phyloP scores from a whole-genome alignment of 1,140 invertebrate species.

The Cotesia glomerata region DNA sequence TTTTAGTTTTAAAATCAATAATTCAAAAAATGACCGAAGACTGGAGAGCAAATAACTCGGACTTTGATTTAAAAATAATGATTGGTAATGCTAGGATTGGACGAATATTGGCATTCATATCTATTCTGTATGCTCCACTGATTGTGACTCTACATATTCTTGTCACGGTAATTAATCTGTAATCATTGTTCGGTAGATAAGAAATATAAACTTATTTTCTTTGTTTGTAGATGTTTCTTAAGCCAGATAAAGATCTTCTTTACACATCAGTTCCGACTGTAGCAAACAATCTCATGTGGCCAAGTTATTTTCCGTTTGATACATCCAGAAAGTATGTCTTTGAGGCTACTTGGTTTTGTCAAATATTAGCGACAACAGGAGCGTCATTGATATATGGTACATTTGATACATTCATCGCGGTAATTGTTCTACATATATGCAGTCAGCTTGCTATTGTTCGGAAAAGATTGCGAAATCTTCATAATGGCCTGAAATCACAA shows the following conservation, averaged over 20 bases:
- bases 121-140: neutral
- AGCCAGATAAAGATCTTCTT: too few species aligned
- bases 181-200: too few species aligned
- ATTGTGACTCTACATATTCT: neutral
- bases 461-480: constrained; percentile 3
- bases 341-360: constrained; percentile 17
- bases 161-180: neutral
- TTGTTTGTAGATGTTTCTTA: too few species aligned
- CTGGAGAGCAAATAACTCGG: constrained; percentile 10
- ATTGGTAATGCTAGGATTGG: neutral
- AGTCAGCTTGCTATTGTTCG: constrained; percentile 25
- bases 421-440: constrained; percentile 26
- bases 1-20: neutral
- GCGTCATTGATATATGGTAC: constrained; percentile 5
- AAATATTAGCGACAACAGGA: constrained; percentile 12
- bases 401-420: constrained; percentile 24
- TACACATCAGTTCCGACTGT: neutral
- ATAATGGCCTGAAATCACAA: neutral
- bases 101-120: neutral
- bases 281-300: neutral
- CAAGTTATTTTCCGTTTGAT: constrained; percentile 24
- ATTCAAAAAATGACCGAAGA: constrained; percentile 11
- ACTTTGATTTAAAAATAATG: constrained; percentile 18
- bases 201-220: too few species aligned
- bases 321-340: constrained; percentile 10